These are phyloP conservation scores for Emydocephalus ijimae DNA, from an alignment of 2,113 vertebrate species.

Conservation along the genomic window DNA sequence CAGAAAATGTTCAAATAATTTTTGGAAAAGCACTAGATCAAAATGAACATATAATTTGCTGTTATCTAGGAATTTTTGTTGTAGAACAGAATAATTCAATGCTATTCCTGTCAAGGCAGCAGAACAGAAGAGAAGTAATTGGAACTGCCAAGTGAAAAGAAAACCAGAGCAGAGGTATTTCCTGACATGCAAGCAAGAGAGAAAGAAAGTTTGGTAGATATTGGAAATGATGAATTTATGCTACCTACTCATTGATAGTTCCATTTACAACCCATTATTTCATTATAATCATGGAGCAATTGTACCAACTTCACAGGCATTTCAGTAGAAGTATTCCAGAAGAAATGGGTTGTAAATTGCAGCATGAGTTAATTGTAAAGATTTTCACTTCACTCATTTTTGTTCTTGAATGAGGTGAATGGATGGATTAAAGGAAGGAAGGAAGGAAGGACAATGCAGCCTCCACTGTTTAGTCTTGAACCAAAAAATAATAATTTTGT, in stretches of 20 bases:
- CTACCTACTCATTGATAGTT: slow-evolving; percentile 35
- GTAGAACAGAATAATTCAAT: slow-evolving; percentile 45
- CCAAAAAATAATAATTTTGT: neutral
- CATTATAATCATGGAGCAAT: slow-evolving; percentile 11
- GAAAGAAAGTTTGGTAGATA: slow-evolving; percentile 54
- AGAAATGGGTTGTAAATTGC: slow-evolving; percentile 5
- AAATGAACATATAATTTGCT: slow-evolving; percentile 41
- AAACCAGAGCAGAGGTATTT: slow-evolving; percentile 57
- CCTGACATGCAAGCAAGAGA: slow-evolving; percentile 56
- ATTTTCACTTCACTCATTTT: slow-evolving; percentile 52
- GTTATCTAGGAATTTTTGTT: slow-evolving; percentile 58
- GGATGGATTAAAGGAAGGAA: neutral
- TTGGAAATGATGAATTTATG: slow-evolving; percentile 65
- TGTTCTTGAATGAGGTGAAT: slow-evolving; percentile 32
- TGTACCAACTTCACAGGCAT: neutral
- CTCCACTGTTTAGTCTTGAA: neutral
- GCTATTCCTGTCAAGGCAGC: slow-evolving; percentile 58
- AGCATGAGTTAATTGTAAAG: slow-evolving; percentile 48
- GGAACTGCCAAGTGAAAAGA: slow-evolving; percentile 64
- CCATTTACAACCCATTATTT: slow-evolving; percentile 22
- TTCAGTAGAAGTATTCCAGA: slow-evolving; percentile 6
- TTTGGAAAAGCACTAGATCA: slow-evolving; percentile 40
- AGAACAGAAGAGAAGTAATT: slow-evolving; percentile 63
- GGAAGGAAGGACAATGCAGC: neutral
- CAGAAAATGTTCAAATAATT: slow-evolving; percentile 42